Evolutionary conservation across 2,113 vertebrate genomes (phyloP), one percentile per base, ranked within the genome.

Genomic region (Limanda limanda): DNA sequence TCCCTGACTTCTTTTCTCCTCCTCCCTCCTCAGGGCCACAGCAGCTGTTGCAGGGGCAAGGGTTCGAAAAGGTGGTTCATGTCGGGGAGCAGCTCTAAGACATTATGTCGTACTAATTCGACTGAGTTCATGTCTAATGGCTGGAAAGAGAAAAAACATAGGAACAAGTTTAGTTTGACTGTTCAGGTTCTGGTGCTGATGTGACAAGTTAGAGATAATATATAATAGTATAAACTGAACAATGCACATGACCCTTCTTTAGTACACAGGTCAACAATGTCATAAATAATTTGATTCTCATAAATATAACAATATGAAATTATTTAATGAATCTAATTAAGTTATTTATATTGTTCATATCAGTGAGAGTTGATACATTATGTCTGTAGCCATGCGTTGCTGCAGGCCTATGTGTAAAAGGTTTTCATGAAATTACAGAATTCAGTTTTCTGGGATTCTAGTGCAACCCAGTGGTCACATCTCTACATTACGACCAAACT

Each of bases 51-150:
- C 83, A 84, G 86, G 54, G 83, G 82, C 59, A 77, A 68, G 72
- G 83, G 74, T 85, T 87, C 60, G 51, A 83, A 85, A 81, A 81
- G 86, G 80, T 80, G 89, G 79, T 58, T 86, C 78, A 55, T 62
- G 55, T 73, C 40, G 42, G 54, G 64, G 79, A 68, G 83, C 48
- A 25, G 64, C 71, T 84, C 83, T 59, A 37, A 63, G 78, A 86
- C 87, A 93, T 95, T 98, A 98, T 91, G 97, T 98, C 82, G 97
- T 98, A 94, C 98, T 99, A 93, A 98, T 93, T 90, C 97, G 96
- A 88, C 96, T 98, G 92, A 99, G 95, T 95, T 99, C 98, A 93
- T 99, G 95, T 96, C 97, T 96, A 96, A 99, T 97, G 94, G 97
- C 98, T 99, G 89, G 21, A 80, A 45, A 61, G 24, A 83, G 52